Evolutionary conservation across 2,888 invertebrate species (phyloP).

Genomic region (Mythimna impura): DNA sequence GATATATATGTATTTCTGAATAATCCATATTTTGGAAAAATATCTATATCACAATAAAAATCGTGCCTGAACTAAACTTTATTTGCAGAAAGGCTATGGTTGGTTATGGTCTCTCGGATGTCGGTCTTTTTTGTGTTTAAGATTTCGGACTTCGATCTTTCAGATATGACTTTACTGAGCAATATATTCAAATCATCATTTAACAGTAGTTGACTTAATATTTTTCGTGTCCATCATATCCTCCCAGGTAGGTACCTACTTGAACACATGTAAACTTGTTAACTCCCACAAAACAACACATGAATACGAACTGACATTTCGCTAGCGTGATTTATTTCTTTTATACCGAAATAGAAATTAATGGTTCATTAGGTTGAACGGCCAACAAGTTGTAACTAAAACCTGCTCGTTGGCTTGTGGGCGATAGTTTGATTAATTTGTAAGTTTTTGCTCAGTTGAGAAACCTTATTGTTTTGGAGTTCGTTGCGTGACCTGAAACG

Average conservation of each 20-base stretch:
- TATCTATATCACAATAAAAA: neutral
- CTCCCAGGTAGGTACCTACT: neutral
- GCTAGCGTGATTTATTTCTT: slow-evolving; percentile 12
- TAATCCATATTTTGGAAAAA: neutral
- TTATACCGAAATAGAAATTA: slow-evolving; percentile 18
- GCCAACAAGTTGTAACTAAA: slow-evolving; percentile 38
- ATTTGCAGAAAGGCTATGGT: too few species aligned
- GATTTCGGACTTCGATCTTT: neutral
- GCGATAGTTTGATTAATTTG: slow-evolving; percentile 61
- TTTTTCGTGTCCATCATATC: neutral
- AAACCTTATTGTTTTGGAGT: slow-evolving; percentile 59
- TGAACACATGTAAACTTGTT: too few species aligned
- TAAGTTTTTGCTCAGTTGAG: slow-evolving; percentile 52
- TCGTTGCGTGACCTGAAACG: slow-evolving; percentile 43
- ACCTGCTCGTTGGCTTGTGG: slow-evolving; percentile 26
- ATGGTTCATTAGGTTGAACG: slow-evolving; percentile 47
- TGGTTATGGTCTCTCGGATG: too few species aligned
- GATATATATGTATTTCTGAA: too few species aligned
- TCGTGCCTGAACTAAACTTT: neutral
- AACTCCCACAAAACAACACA: neutral
- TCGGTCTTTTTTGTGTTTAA: too few species aligned
- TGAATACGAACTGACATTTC: neutral
- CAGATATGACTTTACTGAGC: neutral
- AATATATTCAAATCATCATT: neutral
- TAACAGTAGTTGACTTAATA: neutral